Evolutionary conservation across 1,140 invertebrate genomes (phyloP), one percentile per base, ranked within the genome.

Genomic region (Littorina saxatilis): DNA sequence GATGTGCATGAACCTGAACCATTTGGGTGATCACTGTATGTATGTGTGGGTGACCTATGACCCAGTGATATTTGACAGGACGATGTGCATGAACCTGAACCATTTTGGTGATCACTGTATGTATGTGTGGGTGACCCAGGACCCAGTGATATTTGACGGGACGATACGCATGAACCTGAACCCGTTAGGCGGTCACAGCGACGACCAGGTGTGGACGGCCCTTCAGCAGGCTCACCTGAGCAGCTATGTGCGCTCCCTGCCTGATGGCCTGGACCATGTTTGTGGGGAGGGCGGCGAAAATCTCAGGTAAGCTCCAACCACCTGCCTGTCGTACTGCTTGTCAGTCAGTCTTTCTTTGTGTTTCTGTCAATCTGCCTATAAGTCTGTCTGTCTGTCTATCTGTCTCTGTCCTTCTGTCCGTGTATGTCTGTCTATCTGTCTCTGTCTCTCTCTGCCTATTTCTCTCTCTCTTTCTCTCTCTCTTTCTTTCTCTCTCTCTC

Each of bases 131-230:
- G n/a, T 52, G 50, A 52, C 9, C 29, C 27, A 82, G 81, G 81
- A 88, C 40, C 96, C 97, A 0, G 95, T 98, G n/a, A 90, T 98
- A 1, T 98, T 98, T 91, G 96, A 96, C 0, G 96, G 96, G 0
- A 95, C 80, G 11, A 89, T 98, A 79, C 94, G 97, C 37, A 95
- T 95, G 85, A 98, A 98, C 92, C 92, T 98, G 83, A 97, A 98
- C 93, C 97, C 97, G 0, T 97, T 97, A 85, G 93, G 95, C 37
- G 82, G 93, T 50, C 95, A 95, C 86, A 91, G 91, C 43, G 96
- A 98, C 87, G 93, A 94, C 2, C 93, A 95, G 73, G 91, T 90
- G 86, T 96, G 86, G 96, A 95, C 88, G 84, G 96, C 96, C 0
- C 92, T 98, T 32, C 96, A 97, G 86, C 95, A 96, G 82, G 81